Evolutionary conservation across 2,113 vertebrate genomes (phyloP).

Genomic region (Axis porcinus): DNA sequence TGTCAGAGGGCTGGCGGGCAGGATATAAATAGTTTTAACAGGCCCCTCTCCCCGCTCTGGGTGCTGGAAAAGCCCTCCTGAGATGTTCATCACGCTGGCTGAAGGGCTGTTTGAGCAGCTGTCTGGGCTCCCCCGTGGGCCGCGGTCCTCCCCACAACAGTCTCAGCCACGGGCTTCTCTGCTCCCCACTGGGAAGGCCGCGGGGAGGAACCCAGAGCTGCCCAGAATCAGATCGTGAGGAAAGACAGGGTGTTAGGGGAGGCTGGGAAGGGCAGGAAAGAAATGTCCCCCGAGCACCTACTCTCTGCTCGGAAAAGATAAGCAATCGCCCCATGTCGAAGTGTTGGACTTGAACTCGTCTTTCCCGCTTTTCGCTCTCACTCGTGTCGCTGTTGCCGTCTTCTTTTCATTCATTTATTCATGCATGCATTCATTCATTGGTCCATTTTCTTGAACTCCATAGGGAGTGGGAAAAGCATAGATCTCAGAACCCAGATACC

Average conservation of each 20-base stretch:
- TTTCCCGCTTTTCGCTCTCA: not conserved
- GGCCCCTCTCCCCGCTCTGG: constrained; percentile 16
- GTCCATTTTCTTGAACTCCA: not conserved
- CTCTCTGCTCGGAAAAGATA: not conserved
- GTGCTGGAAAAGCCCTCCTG: constrained; percentile 48
- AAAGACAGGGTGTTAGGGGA: not conserved
- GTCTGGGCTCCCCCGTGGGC: constrained; percentile 55
- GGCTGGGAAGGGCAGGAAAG: not conserved
- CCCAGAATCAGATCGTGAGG: not conserved
- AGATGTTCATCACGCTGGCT: constrained; percentile 69
- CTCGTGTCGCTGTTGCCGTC: accelerated
- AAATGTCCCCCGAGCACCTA: not conserved
- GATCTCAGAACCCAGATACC: not conserved
- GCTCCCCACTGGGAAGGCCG: constrained; percentile 47
- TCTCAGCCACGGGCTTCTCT: constrained; percentile 68
- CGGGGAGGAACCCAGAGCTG: constrained; percentile 48
- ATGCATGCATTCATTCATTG: not conserved
- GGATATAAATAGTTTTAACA: constrained; percentile 59
- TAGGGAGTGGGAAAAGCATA: not conserved
- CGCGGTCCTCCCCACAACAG: constrained; percentile 61
- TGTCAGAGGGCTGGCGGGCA: constrained; percentile 50
- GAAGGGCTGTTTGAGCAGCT: constrained; percentile 59
- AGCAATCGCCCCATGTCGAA: not conserved
- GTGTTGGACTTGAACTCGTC: not conserved
- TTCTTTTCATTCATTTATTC: not conserved